These are phyloP conservation scores for Thaleichthys pacificus DNA, from an alignment of 2,797 vertebrate genomes.

Conservation along the genomic window DNA sequence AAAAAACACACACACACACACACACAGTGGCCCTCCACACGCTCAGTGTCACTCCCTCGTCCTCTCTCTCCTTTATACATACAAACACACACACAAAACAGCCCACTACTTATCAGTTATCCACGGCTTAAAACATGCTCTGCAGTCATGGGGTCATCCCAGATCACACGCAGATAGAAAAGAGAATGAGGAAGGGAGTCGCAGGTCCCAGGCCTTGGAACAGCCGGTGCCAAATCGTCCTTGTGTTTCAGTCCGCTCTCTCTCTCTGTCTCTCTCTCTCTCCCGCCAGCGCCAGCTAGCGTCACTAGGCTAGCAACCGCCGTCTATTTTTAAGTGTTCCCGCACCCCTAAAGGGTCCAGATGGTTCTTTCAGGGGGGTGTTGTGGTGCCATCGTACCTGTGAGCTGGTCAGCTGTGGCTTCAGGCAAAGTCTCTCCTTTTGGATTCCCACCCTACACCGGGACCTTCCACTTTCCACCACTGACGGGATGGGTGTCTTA, in stretches of 20 bases:
- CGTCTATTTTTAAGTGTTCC: constrained; percentile 9
- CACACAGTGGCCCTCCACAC: background rate
- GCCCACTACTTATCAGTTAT: constrained; percentile 17
- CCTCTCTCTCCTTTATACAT: constrained; percentile 2
- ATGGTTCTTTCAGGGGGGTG: constrained; percentile 1
- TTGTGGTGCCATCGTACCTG: background rate
- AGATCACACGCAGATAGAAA: constrained; percentile 8
- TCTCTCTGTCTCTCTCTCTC: background rate
- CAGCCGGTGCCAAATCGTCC: constrained; percentile 7
- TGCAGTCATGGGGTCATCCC: constrained; percentile 34
- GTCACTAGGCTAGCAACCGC: constrained; percentile 13
- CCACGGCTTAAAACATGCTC: constrained; percentile 31
- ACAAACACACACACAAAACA: background rate
- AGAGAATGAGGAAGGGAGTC: constrained; percentile 17
- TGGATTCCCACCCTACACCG: background rate
- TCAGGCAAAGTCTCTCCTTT: background rate
- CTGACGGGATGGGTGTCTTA: too few relatives aligned
- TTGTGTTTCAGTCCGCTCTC: background rate
- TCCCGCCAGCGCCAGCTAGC: background rate
- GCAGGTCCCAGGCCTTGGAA: constrained; percentile 14
- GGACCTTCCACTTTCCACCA: too few relatives aligned
- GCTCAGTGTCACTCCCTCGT: background rate
- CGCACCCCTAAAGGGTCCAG: constrained; percentile 3
- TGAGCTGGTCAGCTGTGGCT: constrained; percentile 13
- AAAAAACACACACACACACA: background rate